Base-by-base conservation (phyloP, 2,113 vertebrate species). In the Anas platyrhynchos region DNA sequence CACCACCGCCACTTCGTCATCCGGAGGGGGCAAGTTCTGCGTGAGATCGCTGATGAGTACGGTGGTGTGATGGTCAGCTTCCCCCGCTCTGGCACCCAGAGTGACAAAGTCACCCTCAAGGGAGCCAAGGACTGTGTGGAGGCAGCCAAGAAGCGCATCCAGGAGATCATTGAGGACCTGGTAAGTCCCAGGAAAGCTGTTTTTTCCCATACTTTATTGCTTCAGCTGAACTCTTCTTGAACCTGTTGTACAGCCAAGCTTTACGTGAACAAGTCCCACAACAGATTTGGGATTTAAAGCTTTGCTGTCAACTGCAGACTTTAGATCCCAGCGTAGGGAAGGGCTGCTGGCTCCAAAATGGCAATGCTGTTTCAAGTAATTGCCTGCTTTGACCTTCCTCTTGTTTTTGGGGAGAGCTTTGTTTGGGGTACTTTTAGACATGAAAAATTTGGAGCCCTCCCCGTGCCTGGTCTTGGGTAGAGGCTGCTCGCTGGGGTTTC, bases 51-150 rank as follows among this genome's bases (percentile, higher is more conserved):
- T 0, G 99, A 99, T 18, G 99, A 99, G 29, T 99, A 99, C 0
- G 99, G 99, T 0, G 99, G 99, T 1, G 99, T 99, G 81, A 99
- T 99, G 98, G 99, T 99, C 89, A 99, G 99, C 97, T 99, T 99
- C 96, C 99, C 99, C 0, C 99, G 99, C 73, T 99, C 99, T 0
- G 99, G 97, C 62, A 98, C 98, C 11, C 99, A 99, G 94, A 99
- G 99, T 1, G 99, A 99, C 29, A 99, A 97, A 78, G 99, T 99
- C 92, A 99, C 98, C 34, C 98, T 99, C 65, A 99, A 99, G 94
- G 99, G 99, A 66, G 99, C 99, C 97, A 99, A 99, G 97, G 99
- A 99, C 63, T 99, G 99, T 29, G 99, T 99, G 95, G 99, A 99
- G 94, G 99, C 99, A 34, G 99, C 99, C 93, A 99, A 99, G 97